phyloP scores from a whole-genome alignment of 2,797 vertebrate species.

The Clarias pachynema region DNA sequence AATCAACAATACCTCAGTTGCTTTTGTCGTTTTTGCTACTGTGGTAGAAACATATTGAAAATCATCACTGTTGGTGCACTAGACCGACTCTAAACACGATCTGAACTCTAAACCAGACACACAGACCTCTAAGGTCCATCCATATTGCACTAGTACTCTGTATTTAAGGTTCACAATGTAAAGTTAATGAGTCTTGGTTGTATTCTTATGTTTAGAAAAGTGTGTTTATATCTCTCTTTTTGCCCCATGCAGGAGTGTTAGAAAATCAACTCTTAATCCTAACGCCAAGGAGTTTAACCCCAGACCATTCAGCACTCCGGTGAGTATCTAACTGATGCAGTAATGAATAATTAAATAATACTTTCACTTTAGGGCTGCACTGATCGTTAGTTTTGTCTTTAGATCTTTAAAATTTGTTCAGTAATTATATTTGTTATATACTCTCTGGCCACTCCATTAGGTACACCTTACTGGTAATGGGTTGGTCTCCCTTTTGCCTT shows the following conservation, averaged over 20 bases:
- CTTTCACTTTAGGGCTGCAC: not conserved
- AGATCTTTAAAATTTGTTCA: not conserved
- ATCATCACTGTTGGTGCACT: not conserved
- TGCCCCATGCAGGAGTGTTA: constrained; percentile 85
- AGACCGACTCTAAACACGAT: not conserved
- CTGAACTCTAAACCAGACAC: not conserved
- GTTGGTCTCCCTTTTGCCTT: too few relatives aligned
- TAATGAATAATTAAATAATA: not conserved
- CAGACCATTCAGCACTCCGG: constrained; percentile 88
- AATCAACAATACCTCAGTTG: not conserved
- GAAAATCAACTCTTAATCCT: constrained; percentile 97
- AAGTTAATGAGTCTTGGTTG: not conserved
- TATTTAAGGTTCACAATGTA: not conserved
- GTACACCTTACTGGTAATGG: too few relatives aligned
- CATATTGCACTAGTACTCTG: not conserved
- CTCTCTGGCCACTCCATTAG: too few relatives aligned
- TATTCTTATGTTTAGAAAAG: not conserved
- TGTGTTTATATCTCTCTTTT: not conserved
- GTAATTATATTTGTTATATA: not conserved
- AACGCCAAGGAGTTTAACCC: constrained; percentile 99
- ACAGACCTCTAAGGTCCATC: not conserved
- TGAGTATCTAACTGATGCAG: constrained; percentile 65
- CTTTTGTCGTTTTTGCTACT: not conserved
- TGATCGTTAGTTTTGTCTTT: not conserved
- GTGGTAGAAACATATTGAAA: not conserved